Evolutionary conservation across 1,140 invertebrate species (phyloP).

Genomic region (Anoplolepis gracilipes): DNA sequence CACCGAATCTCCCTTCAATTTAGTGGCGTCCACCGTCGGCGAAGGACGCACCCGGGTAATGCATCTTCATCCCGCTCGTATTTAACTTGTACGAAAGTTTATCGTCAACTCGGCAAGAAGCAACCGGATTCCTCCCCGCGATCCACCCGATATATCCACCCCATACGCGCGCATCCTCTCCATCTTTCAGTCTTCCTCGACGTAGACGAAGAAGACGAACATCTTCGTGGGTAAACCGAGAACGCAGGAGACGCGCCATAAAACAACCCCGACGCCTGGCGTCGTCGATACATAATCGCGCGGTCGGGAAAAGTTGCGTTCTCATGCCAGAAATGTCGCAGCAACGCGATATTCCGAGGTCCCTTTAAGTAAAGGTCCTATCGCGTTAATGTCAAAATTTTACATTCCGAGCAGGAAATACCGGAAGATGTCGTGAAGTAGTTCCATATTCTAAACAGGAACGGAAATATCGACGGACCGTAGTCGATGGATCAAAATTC

Average conservation of each 20-base stretch:
- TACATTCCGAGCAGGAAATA: constrained; percentile 30
- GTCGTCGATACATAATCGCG: constrained; percentile 74
- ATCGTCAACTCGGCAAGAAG: constrained; percentile 80
- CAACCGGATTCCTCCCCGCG: constrained; percentile 42
- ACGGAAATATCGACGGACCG: constrained; percentile 1
- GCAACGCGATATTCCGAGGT: constrained; percentile 37
- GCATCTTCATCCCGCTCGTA: constrained; percentile 78
- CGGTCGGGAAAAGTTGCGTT: constrained; percentile 63
- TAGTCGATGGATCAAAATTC: neutral
- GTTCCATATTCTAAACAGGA: neutral
- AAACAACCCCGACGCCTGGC: constrained; percentile 69
- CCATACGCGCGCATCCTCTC: constrained; percentile 17
- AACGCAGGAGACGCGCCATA: constrained; percentile 60
- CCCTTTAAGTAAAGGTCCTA: constrained; percentile 36
- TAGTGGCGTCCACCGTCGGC: constrained; percentile 46
- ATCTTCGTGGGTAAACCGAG: constrained; percentile 52
- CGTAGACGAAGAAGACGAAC: constrained; percentile 32
- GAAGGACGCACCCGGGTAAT: constrained; percentile 56
- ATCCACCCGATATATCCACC: constrained; percentile 9
- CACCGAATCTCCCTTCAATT: constrained; percentile 60
- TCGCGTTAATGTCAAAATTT: constrained; percentile 27
- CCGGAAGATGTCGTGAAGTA: constrained; percentile 23
- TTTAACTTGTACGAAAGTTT: constrained; percentile 84
- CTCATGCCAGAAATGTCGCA: constrained; percentile 67
- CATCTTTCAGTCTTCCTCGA: constrained; percentile 21